A percentile compares a stretch with the other conserved stretches of the same genome.
Conservation (phyloP, 2,113 vertebrate species). For the Bostrychus sinensis region DNA sequence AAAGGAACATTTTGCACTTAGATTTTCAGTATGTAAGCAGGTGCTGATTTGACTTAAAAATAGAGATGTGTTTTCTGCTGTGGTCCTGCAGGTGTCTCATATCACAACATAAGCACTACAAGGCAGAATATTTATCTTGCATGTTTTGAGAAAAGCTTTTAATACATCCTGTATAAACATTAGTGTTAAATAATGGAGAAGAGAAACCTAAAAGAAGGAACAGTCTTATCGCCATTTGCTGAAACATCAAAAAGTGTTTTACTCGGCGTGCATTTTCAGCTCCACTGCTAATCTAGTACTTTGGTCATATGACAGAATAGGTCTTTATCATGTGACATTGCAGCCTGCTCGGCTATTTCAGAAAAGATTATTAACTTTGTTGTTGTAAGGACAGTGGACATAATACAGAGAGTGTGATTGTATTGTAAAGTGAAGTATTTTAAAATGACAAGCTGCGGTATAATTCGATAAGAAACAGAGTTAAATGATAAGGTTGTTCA, state of each 20-base stretch:
- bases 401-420: background rate
- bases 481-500: too few relatives aligned
- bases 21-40: background rate
- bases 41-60: background rate
- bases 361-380: background rate
- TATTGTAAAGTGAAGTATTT: too few relatives aligned
- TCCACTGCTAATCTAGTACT: conserved; percentile 3
- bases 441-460: too few relatives aligned
- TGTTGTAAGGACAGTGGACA: background rate
- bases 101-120: background rate
- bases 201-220: conserved; percentile 53
- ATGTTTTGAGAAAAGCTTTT: background rate
- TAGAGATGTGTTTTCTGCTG: background rate
- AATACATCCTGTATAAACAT: background rate
- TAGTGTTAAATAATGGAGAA: conserved; percentile 26
- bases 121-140: background rate
- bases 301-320: conserved; percentile 46
- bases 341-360: conserved; percentile 36
- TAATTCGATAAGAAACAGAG: too few relatives aligned
- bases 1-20: background rate
- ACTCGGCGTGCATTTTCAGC: conserved; percentile 16
- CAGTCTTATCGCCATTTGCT: conserved; percentile 27
- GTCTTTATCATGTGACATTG: conserved; percentile 52
- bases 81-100: background rate
- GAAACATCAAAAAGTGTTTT: conserved; percentile 35